Conservation (phyloP, 1,140 invertebrate genomes). For the Portunus trituberculatus region DNA sequence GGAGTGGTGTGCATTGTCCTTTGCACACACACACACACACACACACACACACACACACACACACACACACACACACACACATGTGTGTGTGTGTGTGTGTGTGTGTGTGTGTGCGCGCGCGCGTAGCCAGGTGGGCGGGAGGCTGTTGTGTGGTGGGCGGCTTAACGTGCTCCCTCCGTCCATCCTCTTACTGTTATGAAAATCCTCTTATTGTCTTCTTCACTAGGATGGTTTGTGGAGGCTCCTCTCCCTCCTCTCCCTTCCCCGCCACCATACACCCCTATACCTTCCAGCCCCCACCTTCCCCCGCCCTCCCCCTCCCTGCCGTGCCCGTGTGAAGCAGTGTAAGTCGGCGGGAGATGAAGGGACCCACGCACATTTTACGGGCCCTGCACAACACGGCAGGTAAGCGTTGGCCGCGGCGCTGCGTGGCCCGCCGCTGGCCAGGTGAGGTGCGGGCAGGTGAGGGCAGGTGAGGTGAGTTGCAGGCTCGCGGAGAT, state of each 20-base stretch:
- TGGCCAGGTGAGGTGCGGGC: background rate
- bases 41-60: background rate
- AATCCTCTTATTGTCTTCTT: constrained; percentile 39
- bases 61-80: background rate
- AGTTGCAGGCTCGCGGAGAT: constrained; percentile 18
- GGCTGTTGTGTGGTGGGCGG: background rate
- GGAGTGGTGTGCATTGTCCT: background rate
- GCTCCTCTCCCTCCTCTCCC: background rate
- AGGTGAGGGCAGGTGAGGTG: background rate
- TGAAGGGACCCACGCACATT: background rate
- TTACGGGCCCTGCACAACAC: background rate
- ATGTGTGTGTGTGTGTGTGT: no score
- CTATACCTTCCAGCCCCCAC: background rate
- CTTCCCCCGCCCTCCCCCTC: background rate
- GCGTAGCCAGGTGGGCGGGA: background rate
- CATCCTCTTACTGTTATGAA: constrained; percentile 27
- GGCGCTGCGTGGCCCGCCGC: no score
- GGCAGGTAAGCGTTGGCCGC: background rate
- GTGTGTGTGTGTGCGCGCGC: no score
- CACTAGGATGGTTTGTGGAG: background rate
- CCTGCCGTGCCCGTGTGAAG: background rate
- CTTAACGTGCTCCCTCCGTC: background rate
- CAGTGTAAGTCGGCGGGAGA: background rate
- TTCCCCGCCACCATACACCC: background rate
- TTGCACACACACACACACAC: background rate